Evolutionary conservation across 2,888 invertebrate genomes (phyloP), one percentile per base, ranked within the genome.

Genomic region (Tanaodytes sp.): DNA sequence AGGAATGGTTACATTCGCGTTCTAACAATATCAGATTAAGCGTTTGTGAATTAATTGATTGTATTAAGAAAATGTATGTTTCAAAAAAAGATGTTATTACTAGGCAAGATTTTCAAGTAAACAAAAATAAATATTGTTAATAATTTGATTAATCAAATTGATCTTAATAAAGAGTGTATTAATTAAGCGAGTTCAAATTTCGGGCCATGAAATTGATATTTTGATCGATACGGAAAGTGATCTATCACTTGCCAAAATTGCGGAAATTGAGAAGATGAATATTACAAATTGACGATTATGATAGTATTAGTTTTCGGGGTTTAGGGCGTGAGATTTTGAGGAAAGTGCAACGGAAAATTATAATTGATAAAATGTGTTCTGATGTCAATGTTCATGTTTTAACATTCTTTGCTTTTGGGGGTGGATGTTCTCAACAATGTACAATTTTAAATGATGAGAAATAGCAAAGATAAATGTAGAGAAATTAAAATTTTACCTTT

Each of bases 1-100:
- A 54, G 14, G 59, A 69, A 8, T 74, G 72, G 69, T 71, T 75
- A 12, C 65, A 75, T 42, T 75, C 73, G 11, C 61, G 71, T 30
- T 36, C 73, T 0, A 67, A 73, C n/a, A 54, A 69, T 15, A 49
- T 75, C 1, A 27, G 14, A 5, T 36, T 70, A 39, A 48, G 40
- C 12, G 33, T 51, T 11, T 30, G 33, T n/a, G 31, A 59, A 11
- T 33, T 74, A 19, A 15, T 73, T 15, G 8, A 2, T 0, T 45
- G 52, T 14, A 39, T 73, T 46, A 42, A 55, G 14, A 15, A 33
- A 12, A 72, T 72, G 54, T 75, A 75, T 23, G 71, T 72, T 39
- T 63, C 68, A 33, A n/a, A n/a, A n/a, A n/a, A n/a, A n/a, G n/a
- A n/a, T n/a, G n/a, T n/a, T n/a, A n/a, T n/a, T n/a, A n/a, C n/a